Evolutionary conservation across 35 echinoderm and acorn worm species (phyloP), one percentile per base, ranked within the genome.

Genomic region (Acanthaster planci): DNA sequence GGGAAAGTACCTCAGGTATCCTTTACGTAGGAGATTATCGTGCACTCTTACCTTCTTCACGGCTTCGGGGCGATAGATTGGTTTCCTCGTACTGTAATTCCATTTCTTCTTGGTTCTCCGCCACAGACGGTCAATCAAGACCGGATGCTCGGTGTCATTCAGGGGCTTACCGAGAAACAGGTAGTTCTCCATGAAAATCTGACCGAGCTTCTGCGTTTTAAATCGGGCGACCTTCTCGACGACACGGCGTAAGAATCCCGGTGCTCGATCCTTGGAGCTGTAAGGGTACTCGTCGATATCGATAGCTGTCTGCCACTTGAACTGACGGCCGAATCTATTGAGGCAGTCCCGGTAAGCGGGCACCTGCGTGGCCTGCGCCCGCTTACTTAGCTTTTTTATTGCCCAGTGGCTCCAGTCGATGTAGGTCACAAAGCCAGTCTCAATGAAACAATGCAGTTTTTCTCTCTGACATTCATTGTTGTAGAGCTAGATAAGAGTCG

Each of bases 251-350:
- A 79, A 38, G 19, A 79, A 79, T 10, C 47, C 47, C 12, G 38
- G 38, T 79, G 38, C 37, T 37, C 7, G 30, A 15, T 79, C 77
- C 30, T 17, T 79, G n/a, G 47, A 22, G 47, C 29, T 38, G 77
- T 37, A 79, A 4, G 77, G 77, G 47, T 79, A 79, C 5, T 79
- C 77, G 36, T 79, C 77, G 8, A 79, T 79, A 38, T 79, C 77
- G 26, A 79, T 79, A 8, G 77, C 77, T 2, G 77, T 79, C 23
- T 79, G 77, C 77, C 77, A 79, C 17, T 18, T 47, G 16, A 38
- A 79, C n/a, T 47, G 15, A 2, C 39, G 30, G 6, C 77, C 77
- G 38, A 22, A 79, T 22, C 1, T 47, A 21, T 44, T 14, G 21
- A 79, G 10, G 37, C 77, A 79, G 38, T 79, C 1, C 18, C 39